These are phyloP conservation scores for Diplodus sargus DNA, from an alignment of 2,797 vertebrate species.

Conservation along the genomic window DNA sequence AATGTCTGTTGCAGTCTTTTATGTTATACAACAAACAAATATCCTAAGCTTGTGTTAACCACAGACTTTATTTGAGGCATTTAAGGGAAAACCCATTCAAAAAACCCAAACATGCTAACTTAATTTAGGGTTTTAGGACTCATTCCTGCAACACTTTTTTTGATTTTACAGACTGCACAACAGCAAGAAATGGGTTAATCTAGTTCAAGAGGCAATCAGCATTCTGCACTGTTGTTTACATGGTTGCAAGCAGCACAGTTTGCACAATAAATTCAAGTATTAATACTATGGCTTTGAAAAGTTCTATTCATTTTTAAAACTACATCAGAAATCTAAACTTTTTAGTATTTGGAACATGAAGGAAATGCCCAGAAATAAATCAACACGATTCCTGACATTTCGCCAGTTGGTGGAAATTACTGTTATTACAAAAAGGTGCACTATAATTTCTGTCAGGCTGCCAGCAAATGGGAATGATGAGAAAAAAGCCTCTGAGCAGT, in stretches of 20 bases:
- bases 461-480: slow-evolving; percentile 27
- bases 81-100: no score
- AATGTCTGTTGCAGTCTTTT: no score
- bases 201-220: slow-evolving; percentile 12
- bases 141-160: neutral
- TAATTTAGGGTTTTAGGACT: no score
- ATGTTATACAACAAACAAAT: no score
- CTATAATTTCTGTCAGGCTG: slow-evolving; percentile 25
- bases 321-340: neutral
- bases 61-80: no score
- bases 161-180: slow-evolving; percentile 7
- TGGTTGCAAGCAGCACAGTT: slow-evolving; percentile 12
- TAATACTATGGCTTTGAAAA: slow-evolving; percentile 16
- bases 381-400: slow-evolving; percentile 30
- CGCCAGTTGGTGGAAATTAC: slow-evolving; percentile 6
- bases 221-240: slow-evolving; percentile 9
- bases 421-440: slow-evolving; percentile 29
- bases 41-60: no score
- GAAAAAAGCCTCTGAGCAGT: slow-evolving; percentile 35
- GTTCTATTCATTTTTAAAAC: neutral
- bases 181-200: neutral
- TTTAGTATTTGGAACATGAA: slow-evolving; percentile 2
- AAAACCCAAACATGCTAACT: no score
- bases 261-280: slow-evolving; percentile 3
- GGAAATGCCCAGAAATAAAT: neutral